Percentiles rank a stretch among this genome's conserved stretches.
phyloP scores from a whole-genome alignment of 2,888 invertebrate species.

The Phasia obesa region DNA sequence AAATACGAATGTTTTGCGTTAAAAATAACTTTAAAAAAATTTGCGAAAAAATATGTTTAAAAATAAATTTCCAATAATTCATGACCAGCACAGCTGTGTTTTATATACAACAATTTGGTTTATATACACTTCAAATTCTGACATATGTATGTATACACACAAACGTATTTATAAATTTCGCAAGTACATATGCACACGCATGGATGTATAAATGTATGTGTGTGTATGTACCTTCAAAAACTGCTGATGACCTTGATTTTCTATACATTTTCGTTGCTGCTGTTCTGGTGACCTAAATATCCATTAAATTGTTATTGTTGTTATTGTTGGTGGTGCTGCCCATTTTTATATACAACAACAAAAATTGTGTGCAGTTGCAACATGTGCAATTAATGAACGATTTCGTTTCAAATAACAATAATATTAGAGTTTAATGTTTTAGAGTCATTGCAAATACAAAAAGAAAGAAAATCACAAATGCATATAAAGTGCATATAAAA shows the following conservation, averaged over 20 bases:
- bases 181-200: slow-evolving; percentile 2
- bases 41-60: not conserved
- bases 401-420: slow-evolving; percentile 5
- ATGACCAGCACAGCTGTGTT: slow-evolving; percentile 48
- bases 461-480: not conserved
- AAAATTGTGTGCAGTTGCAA: slow-evolving; percentile 26
- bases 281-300: slow-evolving; percentile 67
- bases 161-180: not conserved
- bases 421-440: slow-evolving; percentile 6
- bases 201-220: not conserved
- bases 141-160: not conserved
- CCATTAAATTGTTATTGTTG: slow-evolving; percentile 8
- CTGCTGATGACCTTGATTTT: slow-evolving; percentile 65
- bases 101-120: slow-evolving; percentile 28
- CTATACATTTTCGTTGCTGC: slow-evolving; percentile 39
- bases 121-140: slow-evolving; percentile 1
- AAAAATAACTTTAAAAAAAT: slow-evolving; percentile 16
- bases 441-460: not conserved
- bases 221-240: slow-evolving; percentile 10
- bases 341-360: slow-evolving; percentile 37
- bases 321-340: slow-evolving; percentile 20
- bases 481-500: not conserved
- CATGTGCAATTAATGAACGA: slow-evolving; percentile 30
- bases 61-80: slow-evolving; percentile 42
- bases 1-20: not conserved